These are phyloP conservation scores for Stichopus horrens DNA, from an alignment of 53 echinoderm and acorn worm species.

Conservation along the genomic window DNA sequence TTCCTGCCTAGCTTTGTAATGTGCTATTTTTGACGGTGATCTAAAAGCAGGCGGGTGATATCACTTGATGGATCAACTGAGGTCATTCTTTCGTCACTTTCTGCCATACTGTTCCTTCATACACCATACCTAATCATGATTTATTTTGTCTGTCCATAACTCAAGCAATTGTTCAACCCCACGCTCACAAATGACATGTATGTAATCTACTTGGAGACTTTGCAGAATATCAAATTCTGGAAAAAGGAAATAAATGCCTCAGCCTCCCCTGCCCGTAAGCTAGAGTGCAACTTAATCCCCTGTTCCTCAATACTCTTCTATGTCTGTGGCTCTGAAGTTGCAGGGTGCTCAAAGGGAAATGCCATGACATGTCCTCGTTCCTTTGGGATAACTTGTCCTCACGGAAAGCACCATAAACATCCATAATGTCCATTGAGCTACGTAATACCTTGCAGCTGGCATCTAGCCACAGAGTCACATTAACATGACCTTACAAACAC, in stretches of 20 bases:
- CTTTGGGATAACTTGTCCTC: conserved; percentile 51
- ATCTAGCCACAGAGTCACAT: conserved; percentile 56
- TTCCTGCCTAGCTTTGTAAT: conserved; percentile 58
- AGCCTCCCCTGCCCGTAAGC: conserved; percentile 23
- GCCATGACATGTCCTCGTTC: conserved; percentile 44
- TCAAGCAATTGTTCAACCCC: conserved; percentile 44
- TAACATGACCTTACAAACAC: conserved; percentile 42
- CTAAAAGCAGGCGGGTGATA: conserved; percentile 48
- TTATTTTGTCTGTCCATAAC: conserved; percentile 53
- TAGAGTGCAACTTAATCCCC: background rate
- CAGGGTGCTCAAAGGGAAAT: conserved; percentile 45
- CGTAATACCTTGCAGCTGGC: conserved; percentile 36
- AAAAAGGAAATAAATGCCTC: conserved; percentile 56
- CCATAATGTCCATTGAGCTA: conserved; percentile 64
- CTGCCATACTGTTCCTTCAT: conserved; percentile 44
- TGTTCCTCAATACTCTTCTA: conserved; percentile 15
- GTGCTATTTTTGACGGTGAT: conserved; percentile 32
- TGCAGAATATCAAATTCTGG: conserved; percentile 53
- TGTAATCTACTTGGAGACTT: conserved; percentile 52
- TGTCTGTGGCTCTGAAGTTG: background rate
- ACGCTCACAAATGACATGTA: conserved; percentile 56
- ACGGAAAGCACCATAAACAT: conserved; percentile 56
- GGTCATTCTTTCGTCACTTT: conserved; percentile 48
- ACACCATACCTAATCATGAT: conserved; percentile 54
- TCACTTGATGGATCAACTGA: conserved; percentile 50